Percentiles rank a stretch among this genome's conserved stretches.
Evolutionary conservation across 2,113 vertebrate species (phyloP).

Genomic region (Anhinga anhinga): DNA sequence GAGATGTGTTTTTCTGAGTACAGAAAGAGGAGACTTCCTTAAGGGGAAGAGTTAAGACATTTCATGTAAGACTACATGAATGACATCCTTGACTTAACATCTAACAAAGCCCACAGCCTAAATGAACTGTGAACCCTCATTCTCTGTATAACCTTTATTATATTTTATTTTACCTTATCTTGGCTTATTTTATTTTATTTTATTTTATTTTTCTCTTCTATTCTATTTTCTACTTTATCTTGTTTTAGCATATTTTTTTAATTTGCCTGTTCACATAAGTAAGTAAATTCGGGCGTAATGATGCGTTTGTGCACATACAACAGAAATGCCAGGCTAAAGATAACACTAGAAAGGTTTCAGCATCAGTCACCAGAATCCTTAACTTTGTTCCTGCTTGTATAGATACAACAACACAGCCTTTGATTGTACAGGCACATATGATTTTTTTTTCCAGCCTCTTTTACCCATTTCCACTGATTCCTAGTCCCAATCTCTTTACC

Average conservation of each 20-base stretch:
- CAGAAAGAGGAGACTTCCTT: background rate
- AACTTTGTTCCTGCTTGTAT: background rate
- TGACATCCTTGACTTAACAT: background rate
- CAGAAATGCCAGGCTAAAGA: background rate
- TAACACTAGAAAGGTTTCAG: background rate
- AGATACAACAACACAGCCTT: fast-evolving
- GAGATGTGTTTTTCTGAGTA: background rate
- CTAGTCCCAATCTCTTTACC: background rate
- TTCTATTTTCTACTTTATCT: background rate
- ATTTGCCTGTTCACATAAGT: fast-evolving
- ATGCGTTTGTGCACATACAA: fast-evolving
- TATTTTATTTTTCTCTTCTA: background rate
- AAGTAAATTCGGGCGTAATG: background rate
- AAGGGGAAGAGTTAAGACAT: background rate
- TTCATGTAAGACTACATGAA: background rate
- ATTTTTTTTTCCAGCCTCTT: background rate
- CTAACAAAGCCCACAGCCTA: background rate
- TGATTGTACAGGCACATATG: fast-evolving
- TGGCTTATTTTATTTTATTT: background rate
- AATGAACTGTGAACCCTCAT: background rate
- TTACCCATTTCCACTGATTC: background rate
- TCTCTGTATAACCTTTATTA: background rate
- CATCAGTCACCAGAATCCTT: background rate
- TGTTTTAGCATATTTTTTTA: background rate
- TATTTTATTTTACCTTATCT: background rate